Evolutionary conservation across 2,113 vertebrate species (phyloP), one percentile per base, ranked within the genome.

Genomic region (Prolemur simus): DNA sequence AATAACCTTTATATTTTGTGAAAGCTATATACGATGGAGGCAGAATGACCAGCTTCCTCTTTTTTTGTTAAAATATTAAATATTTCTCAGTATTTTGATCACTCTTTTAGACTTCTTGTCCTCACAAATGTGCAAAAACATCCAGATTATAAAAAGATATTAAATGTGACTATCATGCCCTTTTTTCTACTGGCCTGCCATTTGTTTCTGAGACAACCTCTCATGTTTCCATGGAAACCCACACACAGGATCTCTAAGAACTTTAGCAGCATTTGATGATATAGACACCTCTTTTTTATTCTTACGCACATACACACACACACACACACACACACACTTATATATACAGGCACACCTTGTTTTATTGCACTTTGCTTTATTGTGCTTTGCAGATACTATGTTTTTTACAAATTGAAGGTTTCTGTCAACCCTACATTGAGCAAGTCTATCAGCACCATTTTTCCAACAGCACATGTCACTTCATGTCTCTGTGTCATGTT

Each of bases 1-100:
- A 97, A 96, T 98, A 98, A 98, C 98, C 97, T 96, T 96, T 87
- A 73, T 86, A 96, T 97, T 98, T 74, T 97, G 89, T 97, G 90
- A 98, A 96, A 71, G 52, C 90, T 89, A 73, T 88, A 29, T 77
- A 97, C 98, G 97, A 95, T 88, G 95, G 60, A 97, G 97, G 83
- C 39, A 97, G 77, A 96, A 97, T 97, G 94, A 94, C 49, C 52
- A 86, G 39, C 95, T 96, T 82, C 64, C 56, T 56, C 71, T 71
- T 96, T 97, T 97, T 90, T 97, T 96, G 94, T 92, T 96, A 97
- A 98, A 98, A 96, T 95, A 95, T 97, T 93, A 98, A 98, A 97
- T 95, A 37, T 89, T 97, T 96, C 45, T 97, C 94, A 95, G 87
- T 96, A 96, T 97, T 98, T 96, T 94, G 82, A 96, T 97, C 37